Evolutionary conservation across 2,113 vertebrate species (phyloP).

Genomic region (Lepus europaeus): DNA sequence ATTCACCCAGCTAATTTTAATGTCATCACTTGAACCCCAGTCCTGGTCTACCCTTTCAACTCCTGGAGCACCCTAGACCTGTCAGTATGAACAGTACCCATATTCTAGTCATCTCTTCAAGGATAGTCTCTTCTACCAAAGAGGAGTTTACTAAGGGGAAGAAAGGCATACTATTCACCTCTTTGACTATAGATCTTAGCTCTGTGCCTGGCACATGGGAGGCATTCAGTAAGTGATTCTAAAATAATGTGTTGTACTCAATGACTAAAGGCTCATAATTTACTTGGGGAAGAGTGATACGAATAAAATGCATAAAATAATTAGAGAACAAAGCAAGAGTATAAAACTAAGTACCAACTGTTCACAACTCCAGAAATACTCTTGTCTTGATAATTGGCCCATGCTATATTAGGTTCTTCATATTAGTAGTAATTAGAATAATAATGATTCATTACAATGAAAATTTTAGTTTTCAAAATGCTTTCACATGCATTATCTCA

Average conservation of each 20-base stretch:
- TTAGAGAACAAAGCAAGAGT: slow-evolving; percentile 74
- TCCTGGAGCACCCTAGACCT: background rate
- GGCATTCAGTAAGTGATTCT: slow-evolving; percentile 1
- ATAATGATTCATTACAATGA: slow-evolving; percentile 80
- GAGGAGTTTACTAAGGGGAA: background rate
- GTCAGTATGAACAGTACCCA: background rate
- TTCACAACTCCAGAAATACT: slow-evolving; percentile 80
- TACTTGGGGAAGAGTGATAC: slow-evolving; percentile 47
- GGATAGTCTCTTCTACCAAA: background rate
- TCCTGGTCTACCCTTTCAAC: no score
- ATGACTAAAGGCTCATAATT: slow-evolving; percentile 49
- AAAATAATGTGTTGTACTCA: slow-evolving; percentile 41
- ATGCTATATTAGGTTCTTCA: slow-evolving; percentile 80
- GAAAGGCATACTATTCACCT: background rate
- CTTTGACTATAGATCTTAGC: background rate
- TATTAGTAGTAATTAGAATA: slow-evolving; percentile 82
- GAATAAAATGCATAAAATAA: slow-evolving; percentile 72
- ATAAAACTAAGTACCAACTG: slow-evolving; percentile 70
- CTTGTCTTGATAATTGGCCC: slow-evolving; percentile 79
- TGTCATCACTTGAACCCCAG: background rate
- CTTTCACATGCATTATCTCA: slow-evolving; percentile 75
- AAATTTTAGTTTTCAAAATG: slow-evolving; percentile 79
- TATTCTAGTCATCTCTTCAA: background rate
- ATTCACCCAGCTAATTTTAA: background rate
- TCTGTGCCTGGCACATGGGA: background rate